Evolutionary conservation across 2,797 vertebrate genomes (phyloP), one percentile per base, ranked within the genome.

Genomic region (Fundulus diaphanus): DNA sequence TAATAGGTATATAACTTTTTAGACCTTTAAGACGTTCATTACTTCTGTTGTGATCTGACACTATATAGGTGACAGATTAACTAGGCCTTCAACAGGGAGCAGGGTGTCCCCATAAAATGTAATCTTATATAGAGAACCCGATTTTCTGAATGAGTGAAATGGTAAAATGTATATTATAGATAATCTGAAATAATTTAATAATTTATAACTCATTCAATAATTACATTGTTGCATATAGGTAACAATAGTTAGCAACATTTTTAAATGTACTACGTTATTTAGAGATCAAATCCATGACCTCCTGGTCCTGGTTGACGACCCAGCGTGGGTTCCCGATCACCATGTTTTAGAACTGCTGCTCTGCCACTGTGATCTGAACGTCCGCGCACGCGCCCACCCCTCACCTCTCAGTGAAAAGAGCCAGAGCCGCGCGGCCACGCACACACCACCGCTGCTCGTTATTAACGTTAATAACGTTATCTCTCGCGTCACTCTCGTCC

Each of bases 391-490:
- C 84, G 77, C 71, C 33, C 83, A 42, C n/a, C 27, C 66, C 15
- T 71, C 82, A 72, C 80, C 70, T 72, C 70, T 67, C 77, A 46
- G 76, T 29, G 84, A 71, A n/a, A 68, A 24, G 57, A 49, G 67
- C 71, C 56, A 29, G 76, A 69, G 82, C 51, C 82, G 88, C 86
- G 86, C 87, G 89, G 61, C 20, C 65, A 8, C 54, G 54, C 54
- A 40, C 85, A 72, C 86, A 87, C 85, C 89, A 72, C 73, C 72
- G 48, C 74, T 7, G 83, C 78, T 66, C 22, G 80, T 85, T 89
- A 89, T 88, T 90, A 92, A 83, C 90, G 92, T 83, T 93, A 91
- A 90, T 88, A 92, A 90, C 90, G 91, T 90, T 91, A 87, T 90
- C 90, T 91, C 89, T 91, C 87, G 88, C 93, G 91, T 93, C 91